Conservation (phyloP, 23 tunicate species). For the Clavelina lepadiformis region DNA sequence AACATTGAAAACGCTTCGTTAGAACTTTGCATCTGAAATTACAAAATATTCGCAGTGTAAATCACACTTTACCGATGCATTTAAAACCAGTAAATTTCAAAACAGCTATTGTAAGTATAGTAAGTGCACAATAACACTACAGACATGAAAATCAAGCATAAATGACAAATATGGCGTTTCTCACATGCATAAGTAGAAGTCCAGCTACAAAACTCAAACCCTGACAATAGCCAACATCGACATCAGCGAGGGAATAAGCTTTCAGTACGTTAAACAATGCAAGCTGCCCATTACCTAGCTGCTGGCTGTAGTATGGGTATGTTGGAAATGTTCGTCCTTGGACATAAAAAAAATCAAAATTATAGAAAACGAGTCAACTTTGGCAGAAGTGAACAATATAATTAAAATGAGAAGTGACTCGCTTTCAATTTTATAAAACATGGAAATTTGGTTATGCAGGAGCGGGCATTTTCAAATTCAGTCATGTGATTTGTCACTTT, state of each 20-base stretch:
- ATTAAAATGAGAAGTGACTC: too few relatives aligned
- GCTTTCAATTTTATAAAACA: too few relatives aligned
- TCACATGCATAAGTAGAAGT: conserved; percentile 60
- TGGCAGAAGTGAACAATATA: too few relatives aligned
- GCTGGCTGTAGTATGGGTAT: conserved; percentile 71
- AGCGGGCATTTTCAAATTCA: too few relatives aligned
- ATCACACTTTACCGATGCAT: not conserved
- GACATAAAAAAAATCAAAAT: not conserved
- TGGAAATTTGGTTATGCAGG: too few relatives aligned
- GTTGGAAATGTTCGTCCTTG: conserved; percentile 91
- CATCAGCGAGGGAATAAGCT: conserved; percentile 77
- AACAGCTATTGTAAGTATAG: not conserved
- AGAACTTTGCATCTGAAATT: not conserved
- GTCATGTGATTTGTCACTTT: too few relatives aligned
- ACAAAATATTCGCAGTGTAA: not conserved
- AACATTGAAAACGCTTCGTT: conserved; percentile 32
- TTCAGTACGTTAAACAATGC: conserved; percentile 74
- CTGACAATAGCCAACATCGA: conserved; percentile 91
- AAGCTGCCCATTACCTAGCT: conserved; percentile 64
- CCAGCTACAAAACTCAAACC: conserved; percentile 92
- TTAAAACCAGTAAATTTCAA: not conserved
- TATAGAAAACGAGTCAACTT: too few relatives aligned
- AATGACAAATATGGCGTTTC: conserved; percentile 6
- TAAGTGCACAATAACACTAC: not conserved
- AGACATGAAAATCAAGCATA: not conserved